phyloP scores from a whole-genome alignment of 2,888 invertebrate species.

The Mechanitis messenoides region DNA sequence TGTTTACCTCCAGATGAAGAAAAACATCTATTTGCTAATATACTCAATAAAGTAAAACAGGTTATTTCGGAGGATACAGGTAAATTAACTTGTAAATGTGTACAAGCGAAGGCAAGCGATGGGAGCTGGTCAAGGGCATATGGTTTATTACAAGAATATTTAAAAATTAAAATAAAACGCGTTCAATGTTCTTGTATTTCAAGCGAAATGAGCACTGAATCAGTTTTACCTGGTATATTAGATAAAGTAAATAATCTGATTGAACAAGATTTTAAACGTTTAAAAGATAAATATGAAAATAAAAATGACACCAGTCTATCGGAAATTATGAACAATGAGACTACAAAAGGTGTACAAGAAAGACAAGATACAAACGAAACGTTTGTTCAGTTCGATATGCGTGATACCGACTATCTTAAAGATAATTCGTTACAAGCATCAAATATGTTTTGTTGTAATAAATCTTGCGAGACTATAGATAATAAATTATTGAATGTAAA shows the following conservation, averaged over 20 bases:
- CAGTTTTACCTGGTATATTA: conserved; percentile 46
- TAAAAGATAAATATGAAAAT: conserved; percentile 36
- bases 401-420: conserved; percentile 2
- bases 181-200: conserved; percentile 50
- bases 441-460: conserved; percentile 26
- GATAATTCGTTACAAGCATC: conserved; percentile 10
- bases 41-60: conserved; percentile 53
- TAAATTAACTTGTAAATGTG: conserved; percentile 47
- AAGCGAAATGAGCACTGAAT: conserved; percentile 36
- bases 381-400: conserved; percentile 12
- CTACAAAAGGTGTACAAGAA: conserved; percentile 13
- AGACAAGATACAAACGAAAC: conserved; percentile 8
- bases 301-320: conserved; percentile 8
- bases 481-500: conserved; percentile 29
- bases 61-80: conserved; percentile 51
- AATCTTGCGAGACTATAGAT: conserved; percentile 42
- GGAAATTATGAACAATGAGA: conserved; percentile 7
- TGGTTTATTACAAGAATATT: conserved; percentile 61
- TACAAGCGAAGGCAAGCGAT: conserved; percentile 30
- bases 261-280: conserved; percentile 58
- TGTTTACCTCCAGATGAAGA: conserved; percentile 48
- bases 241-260: conserved; percentile 56
- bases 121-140: conserved; percentile 65
- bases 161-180: conserved; percentile 61
- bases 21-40: conserved; percentile 46